Evolutionary conservation across 2,797 vertebrate species (phyloP).

Genomic region (Garrulus glandarius): DNA sequence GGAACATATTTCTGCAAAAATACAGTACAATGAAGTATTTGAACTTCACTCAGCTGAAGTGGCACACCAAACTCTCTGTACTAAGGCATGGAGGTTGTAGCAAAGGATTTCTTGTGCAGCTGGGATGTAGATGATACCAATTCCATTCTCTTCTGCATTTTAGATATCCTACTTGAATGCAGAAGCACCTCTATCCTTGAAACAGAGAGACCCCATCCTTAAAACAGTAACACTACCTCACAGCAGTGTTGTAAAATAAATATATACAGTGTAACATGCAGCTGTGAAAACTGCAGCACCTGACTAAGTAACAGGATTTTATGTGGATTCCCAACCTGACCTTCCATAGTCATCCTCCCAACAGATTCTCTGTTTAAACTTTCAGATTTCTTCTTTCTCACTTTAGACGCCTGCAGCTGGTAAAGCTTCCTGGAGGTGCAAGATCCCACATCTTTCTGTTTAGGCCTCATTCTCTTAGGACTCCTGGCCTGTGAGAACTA

Average conservation of each 20-base stretch:
- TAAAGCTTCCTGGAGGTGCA: background rate
- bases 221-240: background rate
- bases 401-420: background rate
- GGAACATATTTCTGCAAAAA: conserved; percentile 22
- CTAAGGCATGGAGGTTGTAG: background rate
- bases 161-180: background rate
- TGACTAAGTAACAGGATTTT: background rate
- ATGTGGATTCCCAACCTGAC: background rate
- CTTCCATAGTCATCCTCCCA: background rate
- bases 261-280: background rate
- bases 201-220: background rate
- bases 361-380: background rate
- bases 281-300: background rate
- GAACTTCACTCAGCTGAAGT: background rate
- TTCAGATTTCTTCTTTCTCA: background rate
- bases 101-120: background rate
- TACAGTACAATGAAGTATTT: background rate
- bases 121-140: background rate
- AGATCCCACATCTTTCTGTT: background rate
- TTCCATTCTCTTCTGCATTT: background rate
- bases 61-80: background rate
- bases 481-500: background rate
- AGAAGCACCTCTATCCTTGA: background rate
- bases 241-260: background rate
- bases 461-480: background rate